Evolutionary conservation across 2,888 invertebrate species (phyloP), one percentile per base, ranked within the genome.

Genomic region (Eristalis tenax): DNA sequence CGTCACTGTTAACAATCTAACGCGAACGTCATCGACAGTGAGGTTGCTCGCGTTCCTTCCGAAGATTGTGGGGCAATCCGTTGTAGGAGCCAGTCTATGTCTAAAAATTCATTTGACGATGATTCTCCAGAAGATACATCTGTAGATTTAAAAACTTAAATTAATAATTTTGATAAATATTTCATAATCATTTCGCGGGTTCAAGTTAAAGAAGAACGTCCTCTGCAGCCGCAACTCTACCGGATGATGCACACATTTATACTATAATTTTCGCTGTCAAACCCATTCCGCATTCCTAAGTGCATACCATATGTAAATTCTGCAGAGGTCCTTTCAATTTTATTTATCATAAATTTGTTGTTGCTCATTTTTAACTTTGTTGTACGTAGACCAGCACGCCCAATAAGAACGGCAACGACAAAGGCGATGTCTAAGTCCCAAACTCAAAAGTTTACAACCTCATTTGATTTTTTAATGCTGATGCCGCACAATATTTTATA

Each of bases 381-480:
- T 23, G 66, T 6, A 32, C 43, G 11, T 61, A 18, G 35, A n/a
- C 77, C 50, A 22, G 26, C 40, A 40, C 56, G 26, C 22, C 18
- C 38, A 15, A n/a, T 10, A 32, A 10, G 8, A 32, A 32, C 8
- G 32, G 32, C 6, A 63, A 63, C n/a, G 32, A 15, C 10, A n/a
- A 8, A 10, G 18, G 18, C 38, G 22, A 18, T 22, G 22, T 18
- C 32, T 35, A 65, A 40, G 70, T 43, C 70, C 15, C 70, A 78
- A 78, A 74, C 64, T 65, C 74, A 74, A 74, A 74, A 78, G 78
- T 78, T 78, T 78, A 78, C 78, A 78, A 78, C 78, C 78, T 70
- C 78, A 78, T 78, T 78, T 65, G 70, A 65, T 78, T 78, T 78
- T 78, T 78, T 78, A 78, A 78, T 78, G 78, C 78, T 78, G 65